phyloP scores from a whole-genome alignment of 1,140 invertebrate species.

The Drosophila aff. region DNA sequence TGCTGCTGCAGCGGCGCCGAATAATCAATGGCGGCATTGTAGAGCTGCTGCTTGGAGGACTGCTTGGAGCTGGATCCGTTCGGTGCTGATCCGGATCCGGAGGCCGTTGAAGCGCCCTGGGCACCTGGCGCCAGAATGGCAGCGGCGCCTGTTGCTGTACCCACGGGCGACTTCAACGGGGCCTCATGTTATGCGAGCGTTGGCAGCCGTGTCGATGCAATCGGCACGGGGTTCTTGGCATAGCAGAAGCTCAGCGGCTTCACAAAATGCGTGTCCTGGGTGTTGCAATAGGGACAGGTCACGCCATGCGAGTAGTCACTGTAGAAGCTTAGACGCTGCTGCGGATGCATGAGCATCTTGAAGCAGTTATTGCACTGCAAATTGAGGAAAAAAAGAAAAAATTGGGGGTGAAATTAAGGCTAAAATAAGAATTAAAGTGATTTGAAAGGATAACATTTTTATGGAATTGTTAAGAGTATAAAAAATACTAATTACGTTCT shows the following conservation, averaged over 20 bases:
- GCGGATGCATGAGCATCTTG: constrained; percentile 93
- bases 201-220: constrained; percentile 88
- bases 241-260: constrained; percentile 94
- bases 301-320: constrained; percentile 97
- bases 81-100: constrained; percentile 7
- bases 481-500: not conserved
- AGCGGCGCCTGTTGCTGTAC: constrained; percentile 36
- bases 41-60: constrained; percentile 63
- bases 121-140: constrained; percentile 44
- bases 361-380: constrained; percentile 95
- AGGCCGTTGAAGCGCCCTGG: constrained; percentile 65
- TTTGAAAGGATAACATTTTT: no score
- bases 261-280: constrained; percentile 96
- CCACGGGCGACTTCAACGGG: constrained; percentile 86
- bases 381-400: constrained; percentile 8
- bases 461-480: not conserved
- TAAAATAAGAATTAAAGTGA: not conserved
- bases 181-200: constrained; percentile 93
- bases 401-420: not conserved
- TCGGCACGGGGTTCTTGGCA: constrained; percentile 89
- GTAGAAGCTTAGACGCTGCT: constrained; percentile 95
- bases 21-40: constrained; percentile 78
- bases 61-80: constrained; percentile 19
- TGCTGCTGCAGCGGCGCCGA: constrained; percentile 81
- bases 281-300: constrained; percentile 95